phyloP scores from a whole-genome alignment of 1,140 invertebrate genomes.

The Drosophila lowei region DNA sequence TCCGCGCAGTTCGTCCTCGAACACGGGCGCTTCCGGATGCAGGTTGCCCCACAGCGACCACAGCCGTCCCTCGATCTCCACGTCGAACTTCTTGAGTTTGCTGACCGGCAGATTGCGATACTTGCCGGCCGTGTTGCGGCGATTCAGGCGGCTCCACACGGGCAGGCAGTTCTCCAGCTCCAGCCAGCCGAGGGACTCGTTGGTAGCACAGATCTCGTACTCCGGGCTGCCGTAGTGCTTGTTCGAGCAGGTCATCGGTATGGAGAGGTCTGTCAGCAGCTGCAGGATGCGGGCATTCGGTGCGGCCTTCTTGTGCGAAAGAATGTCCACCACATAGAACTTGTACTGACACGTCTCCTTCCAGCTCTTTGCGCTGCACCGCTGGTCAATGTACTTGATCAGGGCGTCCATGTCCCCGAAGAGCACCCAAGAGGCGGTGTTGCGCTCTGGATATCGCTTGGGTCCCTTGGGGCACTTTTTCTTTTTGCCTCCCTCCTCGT shows the following conservation, averaged over 20 bases:
- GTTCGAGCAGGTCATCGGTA: slow-evolving; percentile 67
- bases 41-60: slow-evolving; percentile 86
- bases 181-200: slow-evolving; percentile 85
- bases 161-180: slow-evolving; percentile 83
- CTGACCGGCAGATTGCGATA: slow-evolving; percentile 83
- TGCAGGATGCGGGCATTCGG: slow-evolving; percentile 69
- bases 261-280: slow-evolving; percentile 69
- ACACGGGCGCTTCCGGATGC: slow-evolving; percentile 84
- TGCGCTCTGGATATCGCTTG: slow-evolving; percentile 68
- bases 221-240: slow-evolving; percentile 62
- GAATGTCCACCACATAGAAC: slow-evolving; percentile 68
- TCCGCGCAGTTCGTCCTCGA: slow-evolving; percentile 82
- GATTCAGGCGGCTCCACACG: slow-evolving; percentile 84
- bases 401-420: slow-evolving; percentile 65
- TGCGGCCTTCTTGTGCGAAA: slow-evolving; percentile 71
- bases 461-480: slow-evolving; percentile 57
- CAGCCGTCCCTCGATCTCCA: slow-evolving; percentile 86
- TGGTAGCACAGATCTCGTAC: slow-evolving; percentile 74
- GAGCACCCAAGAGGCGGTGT: slow-evolving; percentile 78
- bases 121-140: slow-evolving; percentile 83
- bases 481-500: slow-evolving; percentile 43
- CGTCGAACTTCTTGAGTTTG: slow-evolving; percentile 85
- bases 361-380: slow-evolving; percentile 56
- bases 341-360: slow-evolving; percentile 60
- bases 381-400: slow-evolving; percentile 63